Evolutionary conservation across 1,140 invertebrate species (phyloP).

Genomic region (Colletes latitarsis): DNA sequence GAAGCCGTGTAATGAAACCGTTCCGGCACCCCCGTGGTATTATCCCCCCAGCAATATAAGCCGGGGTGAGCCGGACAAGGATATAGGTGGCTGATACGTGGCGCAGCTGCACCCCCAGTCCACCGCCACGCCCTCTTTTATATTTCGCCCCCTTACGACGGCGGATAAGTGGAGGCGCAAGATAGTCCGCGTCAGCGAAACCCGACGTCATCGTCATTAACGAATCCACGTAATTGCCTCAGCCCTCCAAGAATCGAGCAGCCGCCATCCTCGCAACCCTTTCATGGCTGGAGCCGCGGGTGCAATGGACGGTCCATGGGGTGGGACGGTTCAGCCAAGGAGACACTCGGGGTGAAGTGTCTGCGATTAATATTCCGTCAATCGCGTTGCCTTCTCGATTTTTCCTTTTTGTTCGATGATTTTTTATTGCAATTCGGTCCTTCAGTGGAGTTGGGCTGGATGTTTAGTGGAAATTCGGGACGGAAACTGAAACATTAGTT

Average conservation of each 20-base stretch:
- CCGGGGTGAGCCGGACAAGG: slow-evolving; percentile 40
- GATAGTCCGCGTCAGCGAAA: slow-evolving; percentile 40
- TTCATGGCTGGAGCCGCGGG: slow-evolving; percentile 2
- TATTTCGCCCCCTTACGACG: slow-evolving; percentile 28
- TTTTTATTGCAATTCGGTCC: no score
- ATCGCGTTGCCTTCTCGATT: no score
- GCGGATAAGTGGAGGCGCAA: slow-evolving; percentile 32
- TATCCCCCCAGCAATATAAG: slow-evolving; percentile 62
- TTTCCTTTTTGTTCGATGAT: no score
- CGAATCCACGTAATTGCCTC: slow-evolving; percentile 57
- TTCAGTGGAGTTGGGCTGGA: no score
- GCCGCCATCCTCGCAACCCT: slow-evolving; percentile 44
- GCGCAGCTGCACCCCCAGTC: slow-evolving; percentile 48
- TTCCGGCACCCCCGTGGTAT: slow-evolving; percentile 67
- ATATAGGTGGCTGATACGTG: slow-evolving; percentile 61
- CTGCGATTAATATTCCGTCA: no score
- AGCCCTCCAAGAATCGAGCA: slow-evolving; percentile 50
- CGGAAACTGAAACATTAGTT: no score
- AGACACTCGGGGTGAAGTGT: no score
- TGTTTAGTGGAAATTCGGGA: no score
- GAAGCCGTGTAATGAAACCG: slow-evolving; percentile 75
- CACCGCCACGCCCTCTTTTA: slow-evolving; percentile 49
- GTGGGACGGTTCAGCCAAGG: background rate
- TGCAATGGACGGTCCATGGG: background rate
- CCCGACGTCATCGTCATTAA: slow-evolving; percentile 59